Evolutionary conservation across 2,797 vertebrate species (phyloP).

Genomic region (Neoniphon sammara): DNA sequence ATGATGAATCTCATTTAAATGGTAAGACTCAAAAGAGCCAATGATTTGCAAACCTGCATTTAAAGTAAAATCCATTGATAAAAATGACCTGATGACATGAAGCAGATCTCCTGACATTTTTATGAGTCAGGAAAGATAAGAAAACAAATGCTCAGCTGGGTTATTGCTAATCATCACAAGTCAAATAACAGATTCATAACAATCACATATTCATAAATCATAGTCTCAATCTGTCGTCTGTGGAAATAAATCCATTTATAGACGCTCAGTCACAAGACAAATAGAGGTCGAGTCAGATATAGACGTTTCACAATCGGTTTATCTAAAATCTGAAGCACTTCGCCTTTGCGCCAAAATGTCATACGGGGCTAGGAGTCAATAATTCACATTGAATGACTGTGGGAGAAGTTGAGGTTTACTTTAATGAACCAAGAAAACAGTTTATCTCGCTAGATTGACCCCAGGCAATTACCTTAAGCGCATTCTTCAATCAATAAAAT

Average conservation of each 20-base stretch:
- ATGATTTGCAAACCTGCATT: no score
- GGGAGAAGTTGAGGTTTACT: conserved; percentile 72
- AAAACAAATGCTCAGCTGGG: not conserved
- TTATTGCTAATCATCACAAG: conserved; percentile 1
- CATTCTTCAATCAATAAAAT: conserved; percentile 75
- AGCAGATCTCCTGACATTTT: not conserved
- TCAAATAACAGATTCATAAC: conserved; percentile 18
- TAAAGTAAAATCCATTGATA: no score
- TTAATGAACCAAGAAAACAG: conserved; percentile 77
- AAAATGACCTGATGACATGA: not conserved
- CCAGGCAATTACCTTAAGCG: conserved; percentile 77
- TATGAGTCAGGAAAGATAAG: not conserved
- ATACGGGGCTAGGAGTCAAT: conserved; percentile 68
- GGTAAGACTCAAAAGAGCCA: no score
- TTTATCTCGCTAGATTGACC: conserved; percentile 78
- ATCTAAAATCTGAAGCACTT: conserved; percentile 58
- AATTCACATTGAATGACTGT: conserved; percentile 71
- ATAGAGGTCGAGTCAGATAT: conserved; percentile 27
- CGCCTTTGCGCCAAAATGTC: conserved; percentile 75
- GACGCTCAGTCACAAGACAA: conserved; percentile 19
- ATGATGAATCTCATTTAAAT: no score
- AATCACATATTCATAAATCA: conserved; percentile 21
- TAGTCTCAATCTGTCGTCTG: conserved; percentile 26
- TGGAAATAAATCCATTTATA: conserved; percentile 43
- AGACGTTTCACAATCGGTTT: conserved; percentile 62